Base-by-base conservation (phyloP, 1,140 invertebrate species). In the Brachionus plicatilis region DNA sequence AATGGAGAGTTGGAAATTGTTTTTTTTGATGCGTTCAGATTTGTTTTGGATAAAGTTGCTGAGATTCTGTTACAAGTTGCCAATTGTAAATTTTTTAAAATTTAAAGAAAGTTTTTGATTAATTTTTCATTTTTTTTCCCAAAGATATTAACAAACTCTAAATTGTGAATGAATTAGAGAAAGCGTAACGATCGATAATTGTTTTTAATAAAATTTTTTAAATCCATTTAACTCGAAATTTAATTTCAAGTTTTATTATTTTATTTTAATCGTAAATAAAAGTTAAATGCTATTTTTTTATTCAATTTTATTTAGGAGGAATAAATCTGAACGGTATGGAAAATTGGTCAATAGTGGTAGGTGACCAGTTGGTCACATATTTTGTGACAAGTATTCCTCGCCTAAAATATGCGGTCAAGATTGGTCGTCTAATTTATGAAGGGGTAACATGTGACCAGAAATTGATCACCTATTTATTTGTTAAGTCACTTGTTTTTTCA, bases 21-120 rank as follows among this genome's bases (percentile, higher is more conserved):
- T 20, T 37, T 82, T 82, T 82, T 82, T 9, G 79, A 82, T 68
- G 53, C n/a, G 37, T 82, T 82, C 45, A 60, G 29, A 65, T 45
- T 82, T 82, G 14, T 60, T 45, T 65, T 82, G 37, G 53, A 82
- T 24, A 82, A 82, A 65, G 17, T 82, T 27, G 37, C 79, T 29
- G n/a, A 65, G 12, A 24, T 14, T 60, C 20, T 82, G n/a, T 11
- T 27, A 76, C 20, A 50, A 27, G 9, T 76, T 24, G 47, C 41
- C 11, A 37, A 76, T 50, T 76, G 72, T 76, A 72, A 72, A 37
- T 20, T 72, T 8, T 24, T 17, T 72, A 41, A 41, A n/a, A 12
- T 41, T 14, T 14, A 68, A 33, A 68, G 14, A 68, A 2, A 11
- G 0, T 7, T 41, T 41, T 20, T 20, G 1, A 45, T n/a, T 43